Percentiles rank a stretch among this genome's conserved stretches.
Evolutionary conservation across 2,888 invertebrate species (phyloP).

Genomic region (Hesperia comma): DNA sequence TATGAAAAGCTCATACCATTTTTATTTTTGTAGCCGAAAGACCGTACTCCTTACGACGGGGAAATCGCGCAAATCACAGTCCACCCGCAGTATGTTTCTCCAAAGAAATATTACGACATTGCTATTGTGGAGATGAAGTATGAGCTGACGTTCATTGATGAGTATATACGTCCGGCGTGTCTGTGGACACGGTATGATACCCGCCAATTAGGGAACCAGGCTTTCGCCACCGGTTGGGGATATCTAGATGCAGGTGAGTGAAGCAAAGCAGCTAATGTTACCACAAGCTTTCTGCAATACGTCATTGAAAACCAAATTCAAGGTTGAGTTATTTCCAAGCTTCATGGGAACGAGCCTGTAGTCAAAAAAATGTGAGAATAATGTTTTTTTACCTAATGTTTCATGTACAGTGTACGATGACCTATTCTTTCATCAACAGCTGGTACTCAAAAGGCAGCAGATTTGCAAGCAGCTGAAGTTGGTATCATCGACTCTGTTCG

Average conservation of each 20-base stretch:
- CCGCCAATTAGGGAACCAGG: background rate
- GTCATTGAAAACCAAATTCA: too few relatives aligned
- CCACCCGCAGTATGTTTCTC: constrained; percentile 44
- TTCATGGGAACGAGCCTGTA: too few relatives aligned
- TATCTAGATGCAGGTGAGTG: constrained; percentile 44
- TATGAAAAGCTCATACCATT: too few relatives aligned
- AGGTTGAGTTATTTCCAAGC: too few relatives aligned
- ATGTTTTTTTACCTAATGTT: too few relatives aligned
- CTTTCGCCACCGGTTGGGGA: constrained; percentile 21
- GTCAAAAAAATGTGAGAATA: too few relatives aligned
- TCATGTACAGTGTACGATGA: too few relatives aligned
- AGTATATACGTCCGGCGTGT: constrained; percentile 24
- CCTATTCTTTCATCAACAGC: constrained; percentile 42
- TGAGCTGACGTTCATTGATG: background rate
- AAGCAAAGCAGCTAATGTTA: too few relatives aligned
- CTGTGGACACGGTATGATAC: constrained; percentile 23
- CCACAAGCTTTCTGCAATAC: too few relatives aligned
- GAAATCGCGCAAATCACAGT: constrained; percentile 39
- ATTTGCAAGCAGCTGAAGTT: constrained; percentile 58
- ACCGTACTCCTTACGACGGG: constrained; percentile 8
- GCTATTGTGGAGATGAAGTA: constrained; percentile 42
- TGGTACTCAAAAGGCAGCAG: constrained; percentile 51
- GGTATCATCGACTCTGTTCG: constrained; percentile 54
- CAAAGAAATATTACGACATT: constrained; percentile 47
- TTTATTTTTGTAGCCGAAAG: background rate